These are phyloP conservation scores for Oxyscelio sp. DNA, from an alignment of 2,888 invertebrate genomes.

Conservation along the genomic window DNA sequence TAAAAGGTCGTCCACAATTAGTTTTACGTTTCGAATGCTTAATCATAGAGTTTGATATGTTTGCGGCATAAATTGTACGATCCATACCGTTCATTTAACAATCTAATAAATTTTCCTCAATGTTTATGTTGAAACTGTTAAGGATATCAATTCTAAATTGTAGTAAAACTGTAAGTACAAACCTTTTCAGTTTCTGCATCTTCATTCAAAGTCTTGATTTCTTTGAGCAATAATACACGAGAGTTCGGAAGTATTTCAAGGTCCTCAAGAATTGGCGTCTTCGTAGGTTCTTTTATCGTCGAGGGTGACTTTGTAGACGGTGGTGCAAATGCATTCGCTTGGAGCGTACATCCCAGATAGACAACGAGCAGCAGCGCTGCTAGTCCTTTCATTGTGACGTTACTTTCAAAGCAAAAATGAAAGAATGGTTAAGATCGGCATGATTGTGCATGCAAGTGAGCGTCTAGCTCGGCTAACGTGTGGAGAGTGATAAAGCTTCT, in stretches of 20 bases:
- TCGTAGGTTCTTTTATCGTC: slow-evolving; percentile 23
- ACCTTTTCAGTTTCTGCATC: slow-evolving; percentile 80
- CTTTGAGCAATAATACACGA: slow-evolving; percentile 82
- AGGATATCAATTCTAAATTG: no score
- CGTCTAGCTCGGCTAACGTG: slow-evolving; percentile 48
- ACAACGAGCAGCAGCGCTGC: slow-evolving; percentile 83
- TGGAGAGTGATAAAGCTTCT: slow-evolving; percentile 51
- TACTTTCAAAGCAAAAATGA: slow-evolving; percentile 75
- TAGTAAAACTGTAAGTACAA: no score
- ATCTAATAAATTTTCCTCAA: no score
- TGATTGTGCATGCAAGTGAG: slow-evolving; percentile 55
- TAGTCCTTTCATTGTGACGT: slow-evolving; percentile 80
- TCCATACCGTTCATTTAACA: no score
- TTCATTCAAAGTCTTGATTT: slow-evolving; percentile 82
- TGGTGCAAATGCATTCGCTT: slow-evolving; percentile 6
- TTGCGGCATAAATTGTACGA: no score
- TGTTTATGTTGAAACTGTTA: no score
- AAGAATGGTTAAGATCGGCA: slow-evolving; percentile 29
- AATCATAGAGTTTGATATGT: no score
- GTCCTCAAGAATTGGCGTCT: slow-evolving; percentile 23
- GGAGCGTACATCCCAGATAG: slow-evolving; percentile 66
- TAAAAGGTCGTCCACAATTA: no score
- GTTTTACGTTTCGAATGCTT: no score
- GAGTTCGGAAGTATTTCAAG: slow-evolving; percentile 77
- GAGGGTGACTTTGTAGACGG: slow-evolving; percentile 7